phyloP scores from a whole-genome alignment of 2,797 vertebrate genomes.

The Vultur gryphus region DNA sequence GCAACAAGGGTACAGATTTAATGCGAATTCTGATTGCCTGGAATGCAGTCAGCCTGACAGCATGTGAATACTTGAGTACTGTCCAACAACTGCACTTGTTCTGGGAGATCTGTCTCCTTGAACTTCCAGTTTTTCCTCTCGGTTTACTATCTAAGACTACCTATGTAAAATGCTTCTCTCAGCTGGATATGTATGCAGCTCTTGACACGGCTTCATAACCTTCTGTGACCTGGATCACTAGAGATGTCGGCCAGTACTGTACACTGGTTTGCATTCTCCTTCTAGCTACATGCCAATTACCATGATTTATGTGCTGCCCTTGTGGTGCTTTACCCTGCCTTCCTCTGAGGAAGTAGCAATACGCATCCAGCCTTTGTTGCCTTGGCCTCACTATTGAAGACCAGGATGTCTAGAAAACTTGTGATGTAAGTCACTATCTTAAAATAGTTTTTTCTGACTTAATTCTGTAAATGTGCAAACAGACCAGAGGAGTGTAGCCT shows the following conservation, averaged over 20 bases:
- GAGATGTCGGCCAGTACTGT: background rate
- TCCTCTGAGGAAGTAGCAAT: background rate
- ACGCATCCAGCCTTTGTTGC: background rate
- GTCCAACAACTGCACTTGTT: constrained; percentile 21
- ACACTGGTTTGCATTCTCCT: background rate
- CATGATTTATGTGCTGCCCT: background rate
- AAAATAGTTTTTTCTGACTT: background rate
- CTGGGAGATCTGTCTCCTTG: background rate
- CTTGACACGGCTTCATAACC: background rate
- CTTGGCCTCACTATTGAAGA: background rate
- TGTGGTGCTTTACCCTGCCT: background rate
- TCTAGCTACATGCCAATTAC: background rate
- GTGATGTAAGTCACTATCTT: background rate
- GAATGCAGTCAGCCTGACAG: constrained; percentile 49
- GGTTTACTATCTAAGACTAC: background rate
- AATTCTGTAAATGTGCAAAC: background rate
- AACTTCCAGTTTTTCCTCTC: background rate
- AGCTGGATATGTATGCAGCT: background rate
- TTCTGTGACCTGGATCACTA: background rate
- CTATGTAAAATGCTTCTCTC: background rate
- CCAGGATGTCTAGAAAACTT: background rate
- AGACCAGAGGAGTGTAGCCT: background rate
- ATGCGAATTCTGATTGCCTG: constrained; percentile 50
- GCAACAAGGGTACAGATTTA: background rate
- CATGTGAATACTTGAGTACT: constrained; percentile 44